Evolutionary conservation across 2,113 vertebrate genomes (phyloP).

Genomic region (Brevimyrus niger): DNA sequence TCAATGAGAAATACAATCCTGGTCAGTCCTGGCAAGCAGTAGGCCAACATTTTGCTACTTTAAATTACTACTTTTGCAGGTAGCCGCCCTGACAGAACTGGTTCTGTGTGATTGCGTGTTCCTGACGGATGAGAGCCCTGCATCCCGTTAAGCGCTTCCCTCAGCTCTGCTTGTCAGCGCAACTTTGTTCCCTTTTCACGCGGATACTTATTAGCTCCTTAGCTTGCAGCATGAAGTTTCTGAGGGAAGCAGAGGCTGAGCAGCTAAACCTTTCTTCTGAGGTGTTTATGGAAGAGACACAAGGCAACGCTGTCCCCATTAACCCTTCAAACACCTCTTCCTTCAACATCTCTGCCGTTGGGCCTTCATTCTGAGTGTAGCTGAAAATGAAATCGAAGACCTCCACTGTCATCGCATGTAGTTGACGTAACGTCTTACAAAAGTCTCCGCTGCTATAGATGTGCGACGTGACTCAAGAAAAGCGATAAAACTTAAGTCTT

Average conservation of each 20-base stretch:
- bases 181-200: conserved; percentile 37
- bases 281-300: not conserved
- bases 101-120: conserved; percentile 41
- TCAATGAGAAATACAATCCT: not conserved
- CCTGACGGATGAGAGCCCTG: conserved; percentile 39
- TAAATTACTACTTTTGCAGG: conserved; percentile 32
- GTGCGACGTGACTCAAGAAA: not conserved
- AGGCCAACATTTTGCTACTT: conserved; percentile 31
- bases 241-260: not conserved
- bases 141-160: conserved; percentile 33
- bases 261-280: not conserved
- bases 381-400: not conserved
- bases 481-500: not conserved
- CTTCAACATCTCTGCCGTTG: not conserved
- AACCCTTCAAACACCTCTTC: not conserved
- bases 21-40: conserved; percentile 17
- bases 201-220: conserved; percentile 27
- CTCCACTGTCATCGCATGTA: not conserved
- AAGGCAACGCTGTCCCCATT: not conserved
- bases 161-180: conserved; percentile 30
- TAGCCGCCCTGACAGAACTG: conserved; percentile 27
- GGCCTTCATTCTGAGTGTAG: not conserved
- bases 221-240: conserved; percentile 31
- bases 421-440: not conserved
- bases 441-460: not conserved